These are phyloP conservation scores for Penaeus vannamei DNA, from an alignment of 1,140 invertebrate species.

Conservation along the genomic window DNA sequence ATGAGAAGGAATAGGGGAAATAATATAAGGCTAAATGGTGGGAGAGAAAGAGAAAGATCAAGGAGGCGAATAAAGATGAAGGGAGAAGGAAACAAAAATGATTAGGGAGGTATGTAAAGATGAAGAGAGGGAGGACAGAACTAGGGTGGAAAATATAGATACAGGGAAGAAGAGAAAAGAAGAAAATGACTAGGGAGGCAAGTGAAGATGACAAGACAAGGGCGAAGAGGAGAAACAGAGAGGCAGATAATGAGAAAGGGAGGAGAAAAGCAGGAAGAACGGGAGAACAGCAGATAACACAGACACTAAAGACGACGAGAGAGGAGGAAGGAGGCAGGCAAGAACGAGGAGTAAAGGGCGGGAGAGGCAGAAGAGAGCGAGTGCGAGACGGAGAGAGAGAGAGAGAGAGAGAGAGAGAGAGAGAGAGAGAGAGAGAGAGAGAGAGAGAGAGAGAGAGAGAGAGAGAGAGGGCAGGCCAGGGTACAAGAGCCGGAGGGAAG, in stretches of 20 bases:
- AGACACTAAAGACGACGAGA: too few relatives aligned
- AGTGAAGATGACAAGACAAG: not conserved
- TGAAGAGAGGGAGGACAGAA: not conserved
- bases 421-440: not conserved
- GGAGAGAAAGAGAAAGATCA: constrained; percentile 34
- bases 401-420: not conserved
- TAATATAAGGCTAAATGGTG: too few relatives aligned
- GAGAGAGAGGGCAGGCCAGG: not conserved
- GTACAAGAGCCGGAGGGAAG: not conserved
- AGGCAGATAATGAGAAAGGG: not conserved
- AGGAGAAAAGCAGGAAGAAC: not conserved
- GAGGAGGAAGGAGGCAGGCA: not conserved
- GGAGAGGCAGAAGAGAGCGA: too few relatives aligned
- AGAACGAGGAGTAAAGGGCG: not conserved
- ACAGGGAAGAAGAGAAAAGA: not conserved
- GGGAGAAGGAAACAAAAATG: not conserved
- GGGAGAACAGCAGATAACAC: not conserved
- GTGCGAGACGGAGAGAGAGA: not conserved
- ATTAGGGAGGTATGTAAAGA: not conserved
- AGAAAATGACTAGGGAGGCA: not conserved
- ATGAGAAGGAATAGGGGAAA: too few relatives aligned
- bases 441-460: not conserved
- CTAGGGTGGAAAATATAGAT: not conserved
- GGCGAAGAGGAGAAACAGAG: not conserved
- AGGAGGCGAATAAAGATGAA: constrained; percentile 13